Evolutionary conservation across 2,113 vertebrate genomes (phyloP).

Genomic region (Ochotona curzoniae): DNA sequence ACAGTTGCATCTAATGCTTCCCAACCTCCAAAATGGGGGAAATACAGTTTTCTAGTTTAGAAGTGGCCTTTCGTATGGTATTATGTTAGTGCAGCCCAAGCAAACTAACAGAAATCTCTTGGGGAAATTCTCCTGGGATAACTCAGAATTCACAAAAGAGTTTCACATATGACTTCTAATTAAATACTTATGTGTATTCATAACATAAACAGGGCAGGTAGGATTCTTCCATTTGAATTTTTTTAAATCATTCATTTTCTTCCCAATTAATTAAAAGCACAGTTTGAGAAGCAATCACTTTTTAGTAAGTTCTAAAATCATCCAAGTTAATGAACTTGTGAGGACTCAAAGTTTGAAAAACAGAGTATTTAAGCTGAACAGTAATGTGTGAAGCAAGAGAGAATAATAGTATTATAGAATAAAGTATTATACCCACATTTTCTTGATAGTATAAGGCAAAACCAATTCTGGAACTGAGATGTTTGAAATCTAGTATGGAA

Average conservation of each 20-base stretch:
- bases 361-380: neutral
- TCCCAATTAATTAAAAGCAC: neutral
- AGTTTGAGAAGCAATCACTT: neutral
- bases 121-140: neutral
- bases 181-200: neutral
- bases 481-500: neutral
- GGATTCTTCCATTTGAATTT: neutral
- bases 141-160: neutral
- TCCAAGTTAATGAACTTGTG: neutral
- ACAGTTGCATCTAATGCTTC: neutral
- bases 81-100: neutral
- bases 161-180: neutral
- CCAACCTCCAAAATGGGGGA: neutral
- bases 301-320: neutral
- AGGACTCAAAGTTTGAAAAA: constrained; percentile 12
- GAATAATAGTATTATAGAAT: neutral
- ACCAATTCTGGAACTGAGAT: neutral
- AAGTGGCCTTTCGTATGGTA: neutral
- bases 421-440: neutral
- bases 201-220: neutral
- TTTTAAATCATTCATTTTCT: neutral
- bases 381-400: neutral
- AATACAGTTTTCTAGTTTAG: neutral
- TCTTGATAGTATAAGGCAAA: constrained; percentile 19
- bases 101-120: neutral